Evolutionary conservation across 2,888 invertebrate genomes (phyloP), one percentile per base, ranked within the genome.

Genomic region (Sepiola atlantica): DNA sequence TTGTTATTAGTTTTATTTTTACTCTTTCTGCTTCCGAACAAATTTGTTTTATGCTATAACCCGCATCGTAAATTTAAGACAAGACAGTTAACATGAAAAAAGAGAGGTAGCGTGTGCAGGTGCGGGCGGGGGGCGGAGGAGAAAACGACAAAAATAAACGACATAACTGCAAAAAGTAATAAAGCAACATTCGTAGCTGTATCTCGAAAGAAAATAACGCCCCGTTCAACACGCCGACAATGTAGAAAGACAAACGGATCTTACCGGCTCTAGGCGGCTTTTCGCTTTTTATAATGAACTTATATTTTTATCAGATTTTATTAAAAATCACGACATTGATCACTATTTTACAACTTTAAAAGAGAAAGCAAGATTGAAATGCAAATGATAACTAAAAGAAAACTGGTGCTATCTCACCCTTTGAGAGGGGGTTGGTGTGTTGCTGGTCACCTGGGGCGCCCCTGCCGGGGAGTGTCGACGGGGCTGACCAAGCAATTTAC

Each of bases 1-100:
- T 1, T 77, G 16, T 77, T n/a, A 16, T n/a, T n/a, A 12, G 2
- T 77, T 77, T 77, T n/a, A n/a, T 16, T 77, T 77, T 77, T 18
- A 8, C 14, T 77, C 28, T 77, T 77, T 77, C n/a, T n/a, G 77
- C n/a, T 77, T 77, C 14, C n/a, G 77, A 77, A 77, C 77, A 77
- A n/a, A 77, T 77, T 77, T 32, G 32, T 77, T 77, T 77, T 32
- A 77, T 77, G n/a, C 32, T 77, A n/a, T 77, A 77, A 77, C n/a
- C 77, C n/a, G n/a, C 77, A 32, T 77, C 77, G n/a, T 77, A 77
- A 77, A 77, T 77, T 77, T 77, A 77, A 77, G 77, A 77, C 77
- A 77, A 77, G 77, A n/a, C 21, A 32, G 77, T 21, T 16, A 77
- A 45, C 45, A 32, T 14, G 14, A 32, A 32, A 77, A 77, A 77